These are phyloP conservation scores for Stramonita haemastoma DNA, from an alignment of 2,888 invertebrate genomes.

Conservation along the genomic window DNA sequence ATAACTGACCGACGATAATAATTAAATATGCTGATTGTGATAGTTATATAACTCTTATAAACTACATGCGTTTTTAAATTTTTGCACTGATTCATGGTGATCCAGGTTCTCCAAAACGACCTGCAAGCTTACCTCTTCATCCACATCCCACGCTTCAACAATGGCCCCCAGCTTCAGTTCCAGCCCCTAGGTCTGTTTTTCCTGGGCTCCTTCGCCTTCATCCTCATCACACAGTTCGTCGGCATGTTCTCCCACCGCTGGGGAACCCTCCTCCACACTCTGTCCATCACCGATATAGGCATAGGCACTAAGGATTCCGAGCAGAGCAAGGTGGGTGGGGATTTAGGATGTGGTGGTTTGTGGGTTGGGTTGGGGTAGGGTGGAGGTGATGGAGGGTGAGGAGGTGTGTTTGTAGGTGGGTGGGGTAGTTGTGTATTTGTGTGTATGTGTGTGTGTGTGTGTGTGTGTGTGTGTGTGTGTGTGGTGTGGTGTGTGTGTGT, in stretches of 20 bases:
- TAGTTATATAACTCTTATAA: too few relatives aligned
- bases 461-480: background rate
- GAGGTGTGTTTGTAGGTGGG: background rate
- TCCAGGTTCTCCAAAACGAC: slow-evolving; percentile 63
- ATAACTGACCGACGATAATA: too few relatives aligned
- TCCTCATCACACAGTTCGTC: slow-evolving; percentile 95
- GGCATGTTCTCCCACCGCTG: slow-evolving; percentile 99
- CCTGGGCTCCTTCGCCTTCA: slow-evolving; percentile 97
- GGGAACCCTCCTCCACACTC: slow-evolving; percentile 96
- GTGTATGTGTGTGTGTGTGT: background rate
- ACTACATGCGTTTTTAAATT: too few relatives aligned
- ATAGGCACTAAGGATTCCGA: slow-evolving; percentile 60
- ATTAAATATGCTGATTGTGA: too few relatives aligned
- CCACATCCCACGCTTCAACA: slow-evolving; percentile 59
- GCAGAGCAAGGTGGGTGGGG: slow-evolving; percentile 53
- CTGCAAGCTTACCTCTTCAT: slow-evolving; percentile 83
- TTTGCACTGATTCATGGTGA: too few relatives aligned
- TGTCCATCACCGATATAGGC: slow-evolving; percentile 92
- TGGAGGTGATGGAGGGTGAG: background rate
- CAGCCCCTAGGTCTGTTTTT: slow-evolving; percentile 89
- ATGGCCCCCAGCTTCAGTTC: slow-evolving; percentile 57
- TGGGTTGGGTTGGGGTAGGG: background rate
- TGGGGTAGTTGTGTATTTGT: background rate
- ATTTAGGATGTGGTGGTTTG: background rate
- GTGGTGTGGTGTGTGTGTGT: background rate